Percentiles rank a stretch among this genome's conserved stretches.
Conservation (phyloP, 2,797 vertebrate genomes). For the Coccyzus lansbergi region DNA sequence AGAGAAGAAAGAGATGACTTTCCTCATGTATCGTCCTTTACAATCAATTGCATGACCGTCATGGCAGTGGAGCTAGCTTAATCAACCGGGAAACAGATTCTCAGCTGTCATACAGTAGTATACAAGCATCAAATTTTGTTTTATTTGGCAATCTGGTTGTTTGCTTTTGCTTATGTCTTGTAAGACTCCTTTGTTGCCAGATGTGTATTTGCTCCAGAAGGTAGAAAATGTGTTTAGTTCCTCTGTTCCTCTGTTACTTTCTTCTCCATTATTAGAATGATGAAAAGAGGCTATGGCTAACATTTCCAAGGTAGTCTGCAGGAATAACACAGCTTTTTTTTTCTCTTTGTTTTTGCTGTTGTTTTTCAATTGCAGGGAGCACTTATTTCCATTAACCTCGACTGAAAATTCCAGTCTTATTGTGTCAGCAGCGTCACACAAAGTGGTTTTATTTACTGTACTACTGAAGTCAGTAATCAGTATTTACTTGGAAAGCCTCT, state of each 20-base stretch:
- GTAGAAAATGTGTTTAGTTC: background rate
- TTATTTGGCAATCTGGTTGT: background rate
- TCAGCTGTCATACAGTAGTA: background rate
- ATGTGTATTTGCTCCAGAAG: background rate
- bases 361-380: background rate
- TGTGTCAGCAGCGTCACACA: background rate
- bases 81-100: background rate
- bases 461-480: background rate
- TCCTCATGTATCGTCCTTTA: background rate
- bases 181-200: background rate
- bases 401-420: conserved; percentile 5
- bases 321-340: background rate
- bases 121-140: background rate
- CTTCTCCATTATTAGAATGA: background rate
- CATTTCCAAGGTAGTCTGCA: background rate
- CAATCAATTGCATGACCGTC: background rate
- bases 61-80: background rate
- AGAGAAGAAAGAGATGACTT: background rate
- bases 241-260: background rate
- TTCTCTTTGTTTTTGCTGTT: background rate
- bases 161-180: background rate
- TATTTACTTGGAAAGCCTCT: conserved; percentile 2
- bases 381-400: conserved; percentile 21
- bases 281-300: background rate
- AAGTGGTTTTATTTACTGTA: background rate